Evolutionary conservation across 2,113 vertebrate species (phyloP).

Genomic region (Gadus macrocephalus): DNA sequence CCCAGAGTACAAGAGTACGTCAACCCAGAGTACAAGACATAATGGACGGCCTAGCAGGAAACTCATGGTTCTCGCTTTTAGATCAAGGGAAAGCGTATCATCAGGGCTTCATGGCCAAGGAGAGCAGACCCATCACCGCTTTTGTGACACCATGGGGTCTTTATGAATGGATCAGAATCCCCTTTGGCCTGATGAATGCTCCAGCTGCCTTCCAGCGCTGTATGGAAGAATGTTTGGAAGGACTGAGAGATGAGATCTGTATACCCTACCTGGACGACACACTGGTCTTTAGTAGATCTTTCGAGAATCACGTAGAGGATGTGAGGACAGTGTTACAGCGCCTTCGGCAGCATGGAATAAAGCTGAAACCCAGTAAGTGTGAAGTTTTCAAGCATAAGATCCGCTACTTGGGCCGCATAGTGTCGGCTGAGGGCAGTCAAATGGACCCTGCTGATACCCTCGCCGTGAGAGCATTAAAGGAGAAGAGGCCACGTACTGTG

Average conservation of each 20-base stretch:
- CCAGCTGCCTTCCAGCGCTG: slow-evolving; percentile 16
- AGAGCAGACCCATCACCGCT: slow-evolving; percentile 13
- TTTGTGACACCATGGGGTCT: slow-evolving; percentile 33
- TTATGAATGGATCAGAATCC: slow-evolving; percentile 28
- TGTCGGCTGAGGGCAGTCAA: slow-evolving; percentile 13
- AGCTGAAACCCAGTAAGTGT: slow-evolving; percentile 18
- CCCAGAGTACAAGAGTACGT: too few relatives aligned
- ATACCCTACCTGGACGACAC: slow-evolving; percentile 7
- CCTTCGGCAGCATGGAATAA: slow-evolving; percentile 7
- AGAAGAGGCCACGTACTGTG: background rate
- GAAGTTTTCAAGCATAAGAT: slow-evolving; percentile 1
- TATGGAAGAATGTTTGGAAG: slow-evolving; percentile 17
- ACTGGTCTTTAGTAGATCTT: slow-evolving; percentile 3
- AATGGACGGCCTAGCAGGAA: slow-evolving; percentile 9
- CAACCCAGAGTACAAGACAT: slow-evolving; percentile 16
- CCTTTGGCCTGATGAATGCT: slow-evolving; percentile 22
- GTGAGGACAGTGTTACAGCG: slow-evolving; percentile 14
- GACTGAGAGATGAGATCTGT: slow-evolving; percentile 10
- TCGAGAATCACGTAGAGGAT: slow-evolving; percentile 4
- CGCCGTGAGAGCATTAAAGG: background rate
- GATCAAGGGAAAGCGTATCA: slow-evolving; percentile 23
- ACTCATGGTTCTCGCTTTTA: slow-evolving; percentile 19
- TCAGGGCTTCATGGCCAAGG: slow-evolving; percentile 10
- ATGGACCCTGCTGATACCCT: slow-evolving; percentile 4
- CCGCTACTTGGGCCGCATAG: background rate